Evolutionary conservation across 2,888 invertebrate species (phyloP), one percentile per base, ranked within the genome.

Genomic region (Apamea monoglypha): DNA sequence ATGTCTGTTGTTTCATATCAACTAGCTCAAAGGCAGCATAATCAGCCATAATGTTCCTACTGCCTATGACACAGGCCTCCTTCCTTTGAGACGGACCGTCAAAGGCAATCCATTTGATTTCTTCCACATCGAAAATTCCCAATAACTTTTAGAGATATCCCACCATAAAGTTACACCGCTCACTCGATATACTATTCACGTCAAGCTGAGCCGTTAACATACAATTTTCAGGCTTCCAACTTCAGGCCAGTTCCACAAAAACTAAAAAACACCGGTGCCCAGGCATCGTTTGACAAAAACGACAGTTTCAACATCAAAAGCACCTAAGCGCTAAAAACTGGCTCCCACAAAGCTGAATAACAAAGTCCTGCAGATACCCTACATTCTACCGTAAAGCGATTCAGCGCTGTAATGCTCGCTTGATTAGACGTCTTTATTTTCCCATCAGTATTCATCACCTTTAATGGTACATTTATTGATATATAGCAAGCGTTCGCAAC

Each of bases 391-490:
- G 63, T 80, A 75, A 83, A 85, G 77, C 83, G 75, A 67, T 80
- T 53, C 29, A 86, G 71, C 80, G 73, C 81, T 85, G 67, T 70
- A 79, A 79, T 53, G 44, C 16, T 75, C 59, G 53, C 69, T 82
- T 82, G 80, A 87, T 87, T 80, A 80, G 76, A 78, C 72, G 74
- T 85, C 87, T 84, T 86, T 86, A 87, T 82, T 82, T 87, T 80
- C 73, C 66, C 87, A 87, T 87, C 76, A 85, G 82, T 82, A 85
- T 87, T 77, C 66, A 86, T 80, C 83, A 75, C 63, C 74, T 86
- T 75, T 85, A 86, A 88, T 84, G 81, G 85, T 67, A 72, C 61
- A 74, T 75, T 77, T 88, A 82, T 85, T 82, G 88, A 88, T 85
- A 85, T 87, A 88, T 81, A 63, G 77, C 71, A 44, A 75, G 63